Base-by-base conservation (phyloP, 2,113 vertebrate genomes). In the Toxotes jaculatrix region DNA sequence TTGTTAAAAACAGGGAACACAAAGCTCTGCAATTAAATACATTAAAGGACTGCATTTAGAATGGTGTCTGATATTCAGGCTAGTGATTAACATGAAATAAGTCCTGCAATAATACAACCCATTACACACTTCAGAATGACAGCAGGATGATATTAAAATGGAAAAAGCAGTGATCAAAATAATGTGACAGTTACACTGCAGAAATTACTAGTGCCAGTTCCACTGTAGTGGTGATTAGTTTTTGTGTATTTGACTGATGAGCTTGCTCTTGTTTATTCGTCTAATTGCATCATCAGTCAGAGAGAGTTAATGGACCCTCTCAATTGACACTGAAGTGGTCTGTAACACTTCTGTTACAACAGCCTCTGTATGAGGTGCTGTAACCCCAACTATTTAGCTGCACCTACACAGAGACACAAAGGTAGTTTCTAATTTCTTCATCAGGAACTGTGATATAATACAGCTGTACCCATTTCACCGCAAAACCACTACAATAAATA, bases 241-340 rank as follows among this genome's bases (percentile, higher is more conserved):
- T 88, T 70, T 77, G 76, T 83, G 62, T 60, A 69, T 85, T 56
- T 93, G 88, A 90, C 79, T 84, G 85, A 93, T 91, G 87, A 90
- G 57, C 82, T 80, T 83, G 75, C 84, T 83, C 66, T 90, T 91
- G 86, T 88, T 89, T 87, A 81, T 86, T 86, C 82, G 42, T 85
- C 74, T 89, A 91, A 94, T 90, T 93, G 88, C 89, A 89, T 81
- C 90, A 90, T 91, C 81, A 88, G 82, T 90, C 87, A 91, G 80
- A 68, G 64, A 42, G 56, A 86, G 79, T 82, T 93, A 93, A 90
- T 89, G 84, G 81, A 61, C 55, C 45, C 78, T 83, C 53, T 87
- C 78, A 23, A 43, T 81, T 88, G 87, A 87, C 86, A 88, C 40
- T 88, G 66, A 82, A 88, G 79, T 87, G 83, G 72, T 91, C 80